Base-by-base conservation (phyloP, 2,888 invertebrate species). In the Drosophila antonietae region DNA sequence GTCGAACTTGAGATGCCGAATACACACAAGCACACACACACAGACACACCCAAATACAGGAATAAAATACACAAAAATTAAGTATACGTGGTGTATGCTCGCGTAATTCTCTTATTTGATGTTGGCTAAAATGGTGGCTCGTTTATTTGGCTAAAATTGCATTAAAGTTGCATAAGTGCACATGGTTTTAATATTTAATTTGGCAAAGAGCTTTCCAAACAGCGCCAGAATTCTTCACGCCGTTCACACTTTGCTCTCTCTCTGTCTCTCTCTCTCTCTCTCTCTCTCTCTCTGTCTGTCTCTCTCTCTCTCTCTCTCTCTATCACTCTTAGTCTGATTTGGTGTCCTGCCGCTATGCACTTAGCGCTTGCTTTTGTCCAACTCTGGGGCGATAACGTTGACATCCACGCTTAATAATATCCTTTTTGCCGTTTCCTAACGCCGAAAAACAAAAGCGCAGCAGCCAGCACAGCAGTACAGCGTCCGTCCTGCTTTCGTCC, bases 131-230 rank as follows among this genome's bases (percentile, higher is more conserved):
- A 68, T 80, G 55, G 77, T 59, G 53, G 68, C 65, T 74, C 87
- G 84, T 84, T 88, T 82, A 78, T 87, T 90, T 89, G 72, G 73
- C 68, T 66, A 77, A 87, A 89, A 89, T 89, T 90, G 90, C 90
- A 90, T 89, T 89, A 89, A 89, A 89, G 78, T 90, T 89, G 88
- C 81, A 90, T 88, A 90, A 89, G 87, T 90, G 90, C 90, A 89
- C 84, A 89, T 84, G 84, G 79, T 81, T 84, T 89, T 82, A 89
- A 89, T 89, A 90, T 89, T 89, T 89, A 89, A 89, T 89, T 90
- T 90, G 72, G 80, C 80, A 89, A 89, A 88, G 80, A 89, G 89
- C 90, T 89, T 89, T 90, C 67, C 87, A 70, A 80, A 74, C 71
- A 74, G 64, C 68, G 66, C 35, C 72, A 51, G 49, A 60, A 60